Conservation (phyloP, 2,888 invertebrate genomes). For the Heliconius charithonia region DNA sequence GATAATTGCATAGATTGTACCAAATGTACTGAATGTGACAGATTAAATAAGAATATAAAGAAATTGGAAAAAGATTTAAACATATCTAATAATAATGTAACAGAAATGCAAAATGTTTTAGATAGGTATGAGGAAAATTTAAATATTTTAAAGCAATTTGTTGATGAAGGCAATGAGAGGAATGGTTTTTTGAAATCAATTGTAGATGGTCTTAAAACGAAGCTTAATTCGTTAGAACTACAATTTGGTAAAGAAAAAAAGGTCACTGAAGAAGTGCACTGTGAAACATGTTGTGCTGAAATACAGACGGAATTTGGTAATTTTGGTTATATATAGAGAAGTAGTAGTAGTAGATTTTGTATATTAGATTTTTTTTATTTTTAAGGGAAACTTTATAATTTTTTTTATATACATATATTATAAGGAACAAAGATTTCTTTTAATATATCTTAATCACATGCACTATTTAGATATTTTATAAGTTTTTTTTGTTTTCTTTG, state of each 20-base stretch:
- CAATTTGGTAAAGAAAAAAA: conserved; percentile 59
- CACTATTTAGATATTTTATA: too few relatives aligned
- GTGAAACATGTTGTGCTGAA: conserved; percentile 54
- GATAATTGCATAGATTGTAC: conserved; percentile 51
- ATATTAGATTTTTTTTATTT: not conserved
- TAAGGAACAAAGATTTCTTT: not conserved
- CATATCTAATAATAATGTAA: conserved; percentile 53
- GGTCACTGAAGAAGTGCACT: conserved; percentile 54
- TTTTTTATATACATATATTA: not conserved
- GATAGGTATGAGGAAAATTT: conserved; percentile 65
- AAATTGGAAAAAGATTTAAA: conserved; percentile 62
- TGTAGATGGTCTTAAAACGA: conserved; percentile 58
- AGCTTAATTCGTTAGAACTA: conserved; percentile 58
- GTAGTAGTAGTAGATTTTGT: conserved; percentile 17
- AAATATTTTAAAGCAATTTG: conserved; percentile 56
- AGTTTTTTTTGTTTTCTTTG: too few relatives aligned
- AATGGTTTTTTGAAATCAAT: conserved; percentile 59
- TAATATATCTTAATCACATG: not conserved
- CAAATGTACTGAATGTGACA: conserved; percentile 65
- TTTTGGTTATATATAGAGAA: conserved; percentile 26
- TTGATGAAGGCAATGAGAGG: conserved; percentile 60
- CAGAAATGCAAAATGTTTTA: conserved; percentile 61
- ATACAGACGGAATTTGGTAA: conserved; percentile 63
- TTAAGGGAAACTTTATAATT: conserved; percentile 4
- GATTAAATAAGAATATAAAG: conserved; percentile 52